Evolutionary conservation across 2,888 invertebrate genomes (phyloP), one percentile per base, ranked within the genome.

Genomic region (Pollenia labialis): DNA sequence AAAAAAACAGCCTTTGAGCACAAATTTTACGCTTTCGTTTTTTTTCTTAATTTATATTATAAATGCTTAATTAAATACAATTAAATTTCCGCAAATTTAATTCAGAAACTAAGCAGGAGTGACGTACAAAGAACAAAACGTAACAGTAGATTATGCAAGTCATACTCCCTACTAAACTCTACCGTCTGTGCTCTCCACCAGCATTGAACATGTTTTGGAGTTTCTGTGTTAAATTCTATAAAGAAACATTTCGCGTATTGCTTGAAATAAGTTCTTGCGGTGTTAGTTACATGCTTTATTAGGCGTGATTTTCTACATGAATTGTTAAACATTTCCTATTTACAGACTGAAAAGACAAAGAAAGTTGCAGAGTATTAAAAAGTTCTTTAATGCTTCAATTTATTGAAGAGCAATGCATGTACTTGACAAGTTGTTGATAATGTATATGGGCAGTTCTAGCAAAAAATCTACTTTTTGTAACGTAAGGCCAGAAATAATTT

Each of bases 211-310:
- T 32, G 32, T 6, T 32, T 32, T 4, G 32, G 32, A 32, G 4
- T 32, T 32, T 32, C 32, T 58, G 60, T 60, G 60, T 44, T 44
- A 46, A 64, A 46, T 16, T 64, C 44, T 46, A 44, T 62, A 11
- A 4, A 62, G 16, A 9, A 42, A 62, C 42, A 16, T 62, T 44
- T 44, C 6, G 11, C 18, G 46, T 46, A 7, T 64, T 64, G 64
- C 46, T 44, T 18, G 46, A 42, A 42, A 62, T 16, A 46, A 18
- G 11, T 64, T 46, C 16, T 42, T 71, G 58, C 16, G 69, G 69
- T n/a, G 50, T 69, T 69, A 50, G 68, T 79, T 79, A 62, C 79
- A 79, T 60, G 69, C 69, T 69, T 79, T 60, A 79, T 79, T 79
- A 69, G 71, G 42, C 52, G 60, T 52, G 69, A 79, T 71, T 69